phyloP scores from a whole-genome alignment of 2,113 vertebrate genomes.

The Deroptyus accipitrinus region DNA sequence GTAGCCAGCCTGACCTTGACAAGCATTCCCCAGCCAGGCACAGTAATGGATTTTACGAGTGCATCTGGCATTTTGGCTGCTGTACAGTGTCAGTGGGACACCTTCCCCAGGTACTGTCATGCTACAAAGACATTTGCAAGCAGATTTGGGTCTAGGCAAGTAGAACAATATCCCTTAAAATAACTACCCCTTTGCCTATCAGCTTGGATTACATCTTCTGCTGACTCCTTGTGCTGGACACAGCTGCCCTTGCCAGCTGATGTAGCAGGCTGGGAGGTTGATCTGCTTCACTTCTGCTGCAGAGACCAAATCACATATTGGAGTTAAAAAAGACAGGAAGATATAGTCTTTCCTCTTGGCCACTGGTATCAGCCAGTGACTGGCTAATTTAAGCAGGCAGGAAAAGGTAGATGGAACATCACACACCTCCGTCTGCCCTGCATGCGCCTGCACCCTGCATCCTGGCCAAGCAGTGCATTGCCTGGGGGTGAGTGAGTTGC shows the following conservation, averaged over 20 bases:
- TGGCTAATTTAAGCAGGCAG: not conserved
- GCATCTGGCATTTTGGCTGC: constrained; percentile 23
- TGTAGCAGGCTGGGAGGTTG: not conserved
- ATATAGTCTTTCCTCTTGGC: not conserved
- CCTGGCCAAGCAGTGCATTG: not conserved
- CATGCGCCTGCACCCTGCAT: not conserved
- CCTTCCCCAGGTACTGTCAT: not conserved
- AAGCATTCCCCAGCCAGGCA: not conserved
- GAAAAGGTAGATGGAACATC: not conserved
- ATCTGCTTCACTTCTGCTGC: not conserved
- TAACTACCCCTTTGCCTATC: not conserved
- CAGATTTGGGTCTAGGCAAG: not conserved
- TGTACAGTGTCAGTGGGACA: not conserved
- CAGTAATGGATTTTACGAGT: not conserved
- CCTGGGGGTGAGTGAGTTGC: not conserved
- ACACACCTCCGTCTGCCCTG: not conserved
- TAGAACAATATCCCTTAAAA: not conserved
- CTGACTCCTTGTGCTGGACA: not conserved
- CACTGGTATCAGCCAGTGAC: not conserved
- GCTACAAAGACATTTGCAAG: not conserved
- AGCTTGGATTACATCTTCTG: not conserved
- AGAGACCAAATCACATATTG: not conserved
- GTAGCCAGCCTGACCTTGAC: not conserved
- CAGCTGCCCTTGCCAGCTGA: not conserved
- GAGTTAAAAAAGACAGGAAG: not conserved